A percentile compares a stretch with the other conserved stretches of the same genome.
These are phyloP conservation scores for Drosophila kanekoi DNA, from an alignment of 2,888 invertebrate genomes.

Conservation along the genomic window DNA sequence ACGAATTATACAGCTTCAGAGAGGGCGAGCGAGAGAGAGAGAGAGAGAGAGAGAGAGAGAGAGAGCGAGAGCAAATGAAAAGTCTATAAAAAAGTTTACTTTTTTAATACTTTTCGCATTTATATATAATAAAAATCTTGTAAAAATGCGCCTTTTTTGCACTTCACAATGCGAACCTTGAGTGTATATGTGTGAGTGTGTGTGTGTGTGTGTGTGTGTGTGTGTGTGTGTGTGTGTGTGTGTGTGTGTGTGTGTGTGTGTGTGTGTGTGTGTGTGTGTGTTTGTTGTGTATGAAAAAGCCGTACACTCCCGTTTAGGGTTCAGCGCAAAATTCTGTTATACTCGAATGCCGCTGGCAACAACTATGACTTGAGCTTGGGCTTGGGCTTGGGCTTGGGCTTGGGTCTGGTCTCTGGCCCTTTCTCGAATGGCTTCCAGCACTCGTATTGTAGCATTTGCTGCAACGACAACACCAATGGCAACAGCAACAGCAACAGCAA, in stretches of 20 bases:
- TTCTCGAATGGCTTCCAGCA: conserved; percentile 32
- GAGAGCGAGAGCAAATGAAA: conserved; percentile 49
- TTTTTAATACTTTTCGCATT: conserved; percentile 82
- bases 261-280: conserved; percentile 17
- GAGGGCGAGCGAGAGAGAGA: neutral
- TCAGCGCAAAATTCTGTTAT: conserved; percentile 77
- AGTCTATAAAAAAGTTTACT: conserved; percentile 81
- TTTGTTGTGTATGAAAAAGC: conserved; percentile 27
- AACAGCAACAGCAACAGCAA: conserved; percentile 30
- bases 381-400: conserved; percentile 7
- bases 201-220: conserved; percentile 23
- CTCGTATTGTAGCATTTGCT: conserved; percentile 35
- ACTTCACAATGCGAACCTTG: conserved; percentile 68
- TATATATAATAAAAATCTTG: conserved; percentile 82
- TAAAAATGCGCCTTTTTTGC: conserved; percentile 79
- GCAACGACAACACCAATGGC: conserved; percentile 30
- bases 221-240: conserved; percentile 21
- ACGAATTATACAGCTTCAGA: conserved; percentile 50
- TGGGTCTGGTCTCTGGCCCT: conserved; percentile 10
- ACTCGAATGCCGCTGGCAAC: conserved; percentile 60
- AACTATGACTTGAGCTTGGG: conserved; percentile 45
- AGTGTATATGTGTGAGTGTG: conserved; percentile 6
- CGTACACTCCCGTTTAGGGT: conserved; percentile 62
- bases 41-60: neutral
- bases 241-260: conserved; percentile 11